phyloP scores from a whole-genome alignment of 2,888 invertebrate species.

The Zaprionus bogoriensis region DNA sequence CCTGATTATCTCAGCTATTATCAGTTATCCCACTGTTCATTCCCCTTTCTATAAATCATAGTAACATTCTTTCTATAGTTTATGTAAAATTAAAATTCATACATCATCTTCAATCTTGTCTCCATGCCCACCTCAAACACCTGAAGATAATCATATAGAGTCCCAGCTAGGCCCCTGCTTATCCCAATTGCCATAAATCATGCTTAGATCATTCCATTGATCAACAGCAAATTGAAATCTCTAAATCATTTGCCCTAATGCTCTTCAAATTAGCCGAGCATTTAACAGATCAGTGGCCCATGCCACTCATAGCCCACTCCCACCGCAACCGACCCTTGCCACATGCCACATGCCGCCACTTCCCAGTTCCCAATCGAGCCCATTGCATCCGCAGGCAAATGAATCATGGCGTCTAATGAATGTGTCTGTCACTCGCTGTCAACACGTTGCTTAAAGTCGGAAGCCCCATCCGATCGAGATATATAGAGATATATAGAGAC shows the following conservation, averaged over 20 bases:
- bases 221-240: slow-evolving; percentile 21
- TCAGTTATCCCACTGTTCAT: too few relatives aligned
- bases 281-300: slow-evolving; percentile 39
- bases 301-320: neutral
- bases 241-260: slow-evolving; percentile 67
- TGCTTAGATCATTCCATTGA: slow-evolving; percentile 37
- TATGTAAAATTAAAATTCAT: too few relatives aligned
- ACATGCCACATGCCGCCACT: neutral
- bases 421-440: slow-evolving; percentile 77
- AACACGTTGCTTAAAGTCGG: slow-evolving; percentile 67
- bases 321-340: slow-evolving; percentile 5
- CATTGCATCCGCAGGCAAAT: slow-evolving; percentile 42
- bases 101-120: too few relatives aligned
- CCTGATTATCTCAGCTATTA: too few relatives aligned
- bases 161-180: neutral
- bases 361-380: too few relatives aligned
- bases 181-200: slow-evolving; percentile 10
- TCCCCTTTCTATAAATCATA: too few relatives aligned
- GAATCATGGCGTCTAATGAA: slow-evolving; percentile 76
- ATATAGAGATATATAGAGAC: too few relatives aligned
- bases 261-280: slow-evolving; percentile 55
- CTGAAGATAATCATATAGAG: neutral
- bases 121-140: too few relatives aligned
- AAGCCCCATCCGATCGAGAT: slow-evolving; percentile 36
- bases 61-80: too few relatives aligned